Conservation (phyloP, 2,113 vertebrate species). For the Apodemus sylvaticus region DNA sequence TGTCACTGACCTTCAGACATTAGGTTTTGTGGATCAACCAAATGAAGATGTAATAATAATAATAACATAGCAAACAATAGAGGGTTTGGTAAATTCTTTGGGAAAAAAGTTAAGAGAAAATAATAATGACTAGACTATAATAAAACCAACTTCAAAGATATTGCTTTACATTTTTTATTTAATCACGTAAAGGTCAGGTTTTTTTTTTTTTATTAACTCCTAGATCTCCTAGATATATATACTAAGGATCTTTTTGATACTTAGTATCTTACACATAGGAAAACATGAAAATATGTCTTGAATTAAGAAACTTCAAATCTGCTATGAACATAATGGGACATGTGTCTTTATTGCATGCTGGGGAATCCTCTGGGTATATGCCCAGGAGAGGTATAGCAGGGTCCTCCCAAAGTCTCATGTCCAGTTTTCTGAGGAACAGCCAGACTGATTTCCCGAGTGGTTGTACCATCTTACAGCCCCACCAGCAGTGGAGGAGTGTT, state of each 20-base stretch:
- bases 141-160: background rate
- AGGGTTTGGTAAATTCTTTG: background rate
- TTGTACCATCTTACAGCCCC: no score
- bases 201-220: background rate
- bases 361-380: no score
- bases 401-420: no score
- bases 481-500: no score
- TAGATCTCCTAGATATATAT: slow-evolving; percentile 4
- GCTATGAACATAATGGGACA: no score
- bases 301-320: background rate
- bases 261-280: background rate
- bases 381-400: no score
- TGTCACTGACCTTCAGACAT: background rate
- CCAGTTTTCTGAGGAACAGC: no score
- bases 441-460: no score
- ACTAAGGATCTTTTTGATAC: background rate
- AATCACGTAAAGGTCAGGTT: background rate
- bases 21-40: background rate
- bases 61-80: background rate
- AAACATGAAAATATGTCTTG: background rate
- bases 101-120: background rate
- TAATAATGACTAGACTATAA: background rate
- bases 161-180: background rate
- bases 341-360: no score
- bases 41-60: background rate